These are phyloP conservation scores for Drosophila arawakana DNA, from an alignment of 1,140 invertebrate species.

Conservation along the genomic window DNA sequence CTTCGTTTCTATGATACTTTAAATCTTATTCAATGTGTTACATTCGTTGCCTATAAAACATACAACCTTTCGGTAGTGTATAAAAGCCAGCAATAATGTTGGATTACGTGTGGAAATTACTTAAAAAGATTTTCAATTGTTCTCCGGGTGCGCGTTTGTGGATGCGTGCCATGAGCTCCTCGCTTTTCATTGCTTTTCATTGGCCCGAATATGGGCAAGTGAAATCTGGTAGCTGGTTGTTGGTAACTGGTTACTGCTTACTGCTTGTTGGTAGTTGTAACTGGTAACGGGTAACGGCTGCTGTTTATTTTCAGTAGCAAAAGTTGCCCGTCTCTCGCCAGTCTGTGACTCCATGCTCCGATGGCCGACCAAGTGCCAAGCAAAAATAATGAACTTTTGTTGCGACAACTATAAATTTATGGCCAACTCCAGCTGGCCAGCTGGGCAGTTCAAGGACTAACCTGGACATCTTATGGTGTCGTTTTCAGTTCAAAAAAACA, in stretches of 20 bases:
- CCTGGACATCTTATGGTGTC: not conserved
- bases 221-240: not conserved
- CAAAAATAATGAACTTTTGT: constrained; percentile 82
- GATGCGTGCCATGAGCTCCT: constrained; percentile 12
- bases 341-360: constrained; percentile 26
- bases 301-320: constrained; percentile 74
- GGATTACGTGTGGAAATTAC: constrained; percentile 83
- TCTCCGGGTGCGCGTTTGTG: constrained; percentile 27
- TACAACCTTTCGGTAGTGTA: constrained; percentile 9
- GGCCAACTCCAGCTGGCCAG: constrained; percentile 49
- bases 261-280: not conserved
- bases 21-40: not conserved
- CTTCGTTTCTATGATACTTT: too few species aligned
- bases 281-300: constrained; percentile 54
- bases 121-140: constrained; percentile 84
- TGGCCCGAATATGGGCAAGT: constrained; percentile 17
- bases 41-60: not conserved
- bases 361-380: constrained; percentile 27
- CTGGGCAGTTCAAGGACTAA: constrained; percentile 12
- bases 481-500: not conserved
- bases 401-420: constrained; percentile 81
- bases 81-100: constrained; percentile 74
- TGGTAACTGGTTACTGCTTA: not conserved
- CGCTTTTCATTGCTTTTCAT: constrained; percentile 44
- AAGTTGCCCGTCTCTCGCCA: constrained; percentile 54